Evolutionary conservation across 2,888 invertebrate genomes (phyloP).

Genomic region (Dorcus parallelipipedus): DNA sequence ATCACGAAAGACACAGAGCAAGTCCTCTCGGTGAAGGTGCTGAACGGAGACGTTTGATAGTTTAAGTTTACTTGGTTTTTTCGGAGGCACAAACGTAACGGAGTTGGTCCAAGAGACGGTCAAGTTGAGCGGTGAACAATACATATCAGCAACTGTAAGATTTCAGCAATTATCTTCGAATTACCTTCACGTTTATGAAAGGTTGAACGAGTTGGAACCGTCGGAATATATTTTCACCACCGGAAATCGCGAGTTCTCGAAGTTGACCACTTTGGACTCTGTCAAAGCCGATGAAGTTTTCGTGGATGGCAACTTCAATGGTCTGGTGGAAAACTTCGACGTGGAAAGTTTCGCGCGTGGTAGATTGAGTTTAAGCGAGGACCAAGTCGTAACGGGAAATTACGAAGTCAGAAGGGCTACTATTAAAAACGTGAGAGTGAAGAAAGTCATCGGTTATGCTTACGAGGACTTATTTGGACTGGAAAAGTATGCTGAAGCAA

Average conservation of each 20-base stretch:
- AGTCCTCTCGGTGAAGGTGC: slow-evolving; percentile 42
- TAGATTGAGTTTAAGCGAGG: slow-evolving; percentile 40
- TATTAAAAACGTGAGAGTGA: slow-evolving; percentile 30
- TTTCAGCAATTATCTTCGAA: slow-evolving; percentile 40
- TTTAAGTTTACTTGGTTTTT: slow-evolving; percentile 45
- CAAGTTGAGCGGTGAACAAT: slow-evolving; percentile 45
- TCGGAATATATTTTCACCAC: slow-evolving; percentile 33
- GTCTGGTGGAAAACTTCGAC: slow-evolving; percentile 38
- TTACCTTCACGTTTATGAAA: slow-evolving; percentile 26
- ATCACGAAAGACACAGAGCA: slow-evolving; percentile 53
- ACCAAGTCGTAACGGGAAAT: slow-evolving; percentile 39
- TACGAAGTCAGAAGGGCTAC: slow-evolving; percentile 40
- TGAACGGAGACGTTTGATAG: slow-evolving; percentile 50
- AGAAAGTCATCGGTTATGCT: slow-evolving; percentile 43
- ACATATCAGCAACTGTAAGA: slow-evolving; percentile 42
- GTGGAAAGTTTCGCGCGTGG: slow-evolving; percentile 38
- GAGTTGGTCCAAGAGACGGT: slow-evolving; percentile 47
- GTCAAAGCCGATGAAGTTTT: slow-evolving; percentile 38
- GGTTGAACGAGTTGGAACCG: slow-evolving; percentile 44
- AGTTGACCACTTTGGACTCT: slow-evolving; percentile 31
- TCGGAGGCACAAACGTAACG: slow-evolving; percentile 48
- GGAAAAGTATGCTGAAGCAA: slow-evolving; percentile 31
- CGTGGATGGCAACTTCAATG: slow-evolving; percentile 43
- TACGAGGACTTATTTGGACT: slow-evolving; percentile 37
- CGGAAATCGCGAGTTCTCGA: slow-evolving; percentile 23